Evolutionary conservation across 2,113 vertebrate species (phyloP).

Genomic region (Hippocampus guttulatus): DNA sequence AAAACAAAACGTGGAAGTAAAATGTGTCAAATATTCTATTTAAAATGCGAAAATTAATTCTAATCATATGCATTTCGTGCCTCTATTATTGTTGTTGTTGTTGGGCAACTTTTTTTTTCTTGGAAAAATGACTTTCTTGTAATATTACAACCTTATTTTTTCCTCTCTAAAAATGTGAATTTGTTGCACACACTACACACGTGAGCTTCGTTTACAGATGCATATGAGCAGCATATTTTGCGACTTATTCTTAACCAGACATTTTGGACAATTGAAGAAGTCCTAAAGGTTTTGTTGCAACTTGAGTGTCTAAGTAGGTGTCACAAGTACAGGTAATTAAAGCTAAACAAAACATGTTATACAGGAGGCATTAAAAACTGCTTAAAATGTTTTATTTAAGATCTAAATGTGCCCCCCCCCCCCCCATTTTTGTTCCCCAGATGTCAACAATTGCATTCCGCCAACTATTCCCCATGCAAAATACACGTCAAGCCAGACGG

Average conservation of each 20-base stretch:
- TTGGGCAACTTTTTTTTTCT: no score
- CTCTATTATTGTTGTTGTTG: no score
- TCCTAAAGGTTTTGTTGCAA: no score
- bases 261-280: background rate
- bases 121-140: no score
- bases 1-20: background rate
- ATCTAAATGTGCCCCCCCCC: background rate
- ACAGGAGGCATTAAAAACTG: no score
- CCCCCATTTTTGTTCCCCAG: slow-evolving; percentile 14
- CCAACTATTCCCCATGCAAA: slow-evolving; percentile 19
- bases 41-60: background rate
- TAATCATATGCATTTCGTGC: background rate
- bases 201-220: no score
- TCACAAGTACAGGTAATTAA: no score
- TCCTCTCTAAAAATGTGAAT: background rate
- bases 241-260: background rate
- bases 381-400: background rate
- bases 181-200: background rate
- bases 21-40: background rate
- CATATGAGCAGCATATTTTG: background rate
- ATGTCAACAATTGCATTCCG: slow-evolving; percentile 9
- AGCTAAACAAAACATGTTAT: no score
- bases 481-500: fast-evolving
- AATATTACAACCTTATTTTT: no score
- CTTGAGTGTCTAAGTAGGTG: no score